These are phyloP conservation scores for Microplitis mediator DNA, from an alignment of 1,140 invertebrate species.

Conservation along the genomic window DNA sequence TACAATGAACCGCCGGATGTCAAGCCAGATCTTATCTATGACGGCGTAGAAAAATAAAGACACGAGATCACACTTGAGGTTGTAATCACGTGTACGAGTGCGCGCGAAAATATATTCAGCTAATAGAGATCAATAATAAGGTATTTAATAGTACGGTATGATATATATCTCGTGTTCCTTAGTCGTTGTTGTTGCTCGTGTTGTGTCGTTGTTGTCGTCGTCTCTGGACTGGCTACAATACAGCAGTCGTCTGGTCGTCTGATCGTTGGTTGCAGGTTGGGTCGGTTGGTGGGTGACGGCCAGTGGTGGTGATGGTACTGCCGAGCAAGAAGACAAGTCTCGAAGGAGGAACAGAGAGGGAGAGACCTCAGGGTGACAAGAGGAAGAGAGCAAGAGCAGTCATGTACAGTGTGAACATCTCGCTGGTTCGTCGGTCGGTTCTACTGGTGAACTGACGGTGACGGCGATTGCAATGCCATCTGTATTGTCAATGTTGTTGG, in stretches of 20 bases:
- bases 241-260: not conserved
- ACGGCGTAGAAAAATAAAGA: not conserved
- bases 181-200: not conserved
- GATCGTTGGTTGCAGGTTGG: not conserved
- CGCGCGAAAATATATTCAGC: constrained; percentile 50
- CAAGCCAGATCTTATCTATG: not conserved
- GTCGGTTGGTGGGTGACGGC: not conserved
- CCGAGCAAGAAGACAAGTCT: too few relatives aligned
- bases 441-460: constrained; percentile 21
- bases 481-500: constrained; percentile 74
- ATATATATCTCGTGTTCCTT: not conserved
- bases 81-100: constrained; percentile 46
- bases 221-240: constrained; percentile 32
- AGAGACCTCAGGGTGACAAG: constrained; percentile 13
- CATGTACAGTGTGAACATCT: constrained; percentile 16
- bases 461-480: constrained; percentile 63
- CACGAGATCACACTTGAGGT: constrained; percentile 21
- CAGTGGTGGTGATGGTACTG: too few relatives aligned
- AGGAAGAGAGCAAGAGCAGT: constrained; percentile 7
- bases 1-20: not conserved
- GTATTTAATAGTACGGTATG: constrained; percentile 47
- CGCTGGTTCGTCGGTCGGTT: constrained; percentile 3
- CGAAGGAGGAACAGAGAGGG: constrained; percentile 23
- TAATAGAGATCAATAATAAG: constrained; percentile 64
- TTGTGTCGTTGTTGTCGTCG: constrained; percentile 34